Conservation (phyloP, 37 sponge, comb jelly and placozoan species). For the Spongilla lacustris region DNA sequence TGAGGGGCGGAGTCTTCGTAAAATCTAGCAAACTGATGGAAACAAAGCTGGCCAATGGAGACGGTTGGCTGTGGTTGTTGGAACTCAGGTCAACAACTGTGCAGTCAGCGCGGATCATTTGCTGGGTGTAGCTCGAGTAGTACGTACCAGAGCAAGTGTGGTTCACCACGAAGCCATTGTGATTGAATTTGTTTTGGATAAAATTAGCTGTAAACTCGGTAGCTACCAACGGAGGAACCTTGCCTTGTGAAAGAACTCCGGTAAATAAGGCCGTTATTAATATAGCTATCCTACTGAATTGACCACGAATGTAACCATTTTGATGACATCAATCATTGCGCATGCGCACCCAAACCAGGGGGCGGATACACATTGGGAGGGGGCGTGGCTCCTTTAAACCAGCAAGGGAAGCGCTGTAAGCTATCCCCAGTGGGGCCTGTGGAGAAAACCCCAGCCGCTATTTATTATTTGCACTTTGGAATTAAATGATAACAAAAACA, state of each 20-base stretch:
- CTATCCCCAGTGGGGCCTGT: no score
- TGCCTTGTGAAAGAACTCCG: not conserved
- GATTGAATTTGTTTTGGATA: constrained; percentile 20
- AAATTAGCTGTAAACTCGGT: constrained; percentile 11
- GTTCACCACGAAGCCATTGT: constrained; percentile 19
- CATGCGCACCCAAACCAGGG: no score
- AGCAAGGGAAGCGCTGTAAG: no score
- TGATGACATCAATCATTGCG: no score
- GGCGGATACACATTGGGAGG: no score
- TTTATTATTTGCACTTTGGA: no score
- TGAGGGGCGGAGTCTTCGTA: constrained; percentile 14
- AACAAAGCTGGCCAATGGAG: constrained; percentile 4
- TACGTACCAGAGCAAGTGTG: constrained; percentile 24
- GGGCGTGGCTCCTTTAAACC: no score
- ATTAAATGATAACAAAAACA: no score
- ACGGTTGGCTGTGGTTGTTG: constrained; percentile 26
- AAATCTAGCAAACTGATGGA: constrained; percentile 9
- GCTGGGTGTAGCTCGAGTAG: constrained; percentile 24
- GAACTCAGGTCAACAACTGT: not conserved
- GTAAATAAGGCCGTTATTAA: not conserved
- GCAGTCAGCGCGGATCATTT: constrained; percentile 22
- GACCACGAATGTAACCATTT: no score
- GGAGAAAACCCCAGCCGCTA: no score
- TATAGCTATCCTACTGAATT: no score
- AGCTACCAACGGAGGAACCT: constrained; percentile 1